Percentiles rank a stretch among this genome's conserved stretches.
Conservation (phyloP, 2,113 vertebrate genomes). For the Heloderma charlesbogerti region DNA sequence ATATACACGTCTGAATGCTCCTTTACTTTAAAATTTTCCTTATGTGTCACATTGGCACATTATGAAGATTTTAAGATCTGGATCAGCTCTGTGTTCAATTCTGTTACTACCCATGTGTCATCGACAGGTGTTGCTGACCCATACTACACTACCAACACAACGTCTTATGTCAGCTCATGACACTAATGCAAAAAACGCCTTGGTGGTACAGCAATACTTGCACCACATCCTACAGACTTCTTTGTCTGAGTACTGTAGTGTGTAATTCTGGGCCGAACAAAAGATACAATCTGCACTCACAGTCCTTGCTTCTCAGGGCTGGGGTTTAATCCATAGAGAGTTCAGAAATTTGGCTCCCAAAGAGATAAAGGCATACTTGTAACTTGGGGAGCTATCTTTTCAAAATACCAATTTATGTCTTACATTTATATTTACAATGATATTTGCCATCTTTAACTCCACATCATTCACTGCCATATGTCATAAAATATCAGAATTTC, state of each 20-base stretch:
- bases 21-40: not conserved
- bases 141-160: not conserved
- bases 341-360: not conserved
- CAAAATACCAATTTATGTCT: not conserved
- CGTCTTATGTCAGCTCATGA: not conserved
- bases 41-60: not conserved
- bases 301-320: not conserved
- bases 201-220: too few species aligned
- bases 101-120: too few species aligned
- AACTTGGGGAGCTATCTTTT: not conserved
- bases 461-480: not conserved
- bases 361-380: not conserved
- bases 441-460: not conserved
- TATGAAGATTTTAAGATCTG: not conserved
- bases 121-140: too few species aligned
- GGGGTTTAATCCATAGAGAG: not conserved
- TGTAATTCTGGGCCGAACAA: not conserved
- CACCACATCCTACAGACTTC: not conserved
- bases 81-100: not conserved
- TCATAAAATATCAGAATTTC: not conserved
- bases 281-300: not conserved
- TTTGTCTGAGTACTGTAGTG: not conserved
- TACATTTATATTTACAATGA: not conserved
- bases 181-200: too few species aligned
- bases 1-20: not conserved